Base-by-base conservation (phyloP, 2,888 invertebrate species). In the Pristionchus exspectatus region DNA sequence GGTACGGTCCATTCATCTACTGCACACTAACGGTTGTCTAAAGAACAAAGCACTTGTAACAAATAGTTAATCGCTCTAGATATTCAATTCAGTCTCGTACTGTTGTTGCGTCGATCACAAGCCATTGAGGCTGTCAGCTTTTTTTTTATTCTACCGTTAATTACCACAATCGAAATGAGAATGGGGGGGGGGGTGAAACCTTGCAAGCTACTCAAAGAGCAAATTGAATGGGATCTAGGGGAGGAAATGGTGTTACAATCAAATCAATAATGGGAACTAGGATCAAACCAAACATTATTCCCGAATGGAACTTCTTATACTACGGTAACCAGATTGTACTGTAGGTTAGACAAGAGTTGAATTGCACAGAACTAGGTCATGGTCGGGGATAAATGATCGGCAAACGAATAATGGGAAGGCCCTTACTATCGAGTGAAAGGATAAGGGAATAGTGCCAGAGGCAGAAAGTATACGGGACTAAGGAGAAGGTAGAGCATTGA, bases 291-390 rank as follows among this genome's bases (percentile, higher is more conserved):
- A 77, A 77, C 77, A n/a, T 10, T 18, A 77, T 38, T 77, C 50
- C 77, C 30, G 16, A 33, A 21, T 30, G 74, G 74, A 74, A 74
- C 18, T 33, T 33, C 18, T 38, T 21, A 44, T 33, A 77, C 50
- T 44, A 77, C 50, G 77, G 77, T 38, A 38, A 44, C 38, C 12
- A 44, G 50, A 77, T 38, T 77, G 77, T 44, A 77, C 77, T 38
- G 21, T 44, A 77, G 77, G 38, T 44, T 50, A 30, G 50, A 77
- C 77, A 77, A 77, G 44, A 44, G 9, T 44, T 24, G 77, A 44
- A 77, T 77, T 44, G 77, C 77, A 77, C 77, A 77, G 77, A 77
- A 33, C 18, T 69, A 33, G 44, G 77, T 77, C 77, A 77, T 77
- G 77, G 77, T 24, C 4, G 24, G n/a, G 33, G 50, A 50, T 9